Conservation (phyloP, 1,140 invertebrate species). For the Phocides pigmalion region DNA sequence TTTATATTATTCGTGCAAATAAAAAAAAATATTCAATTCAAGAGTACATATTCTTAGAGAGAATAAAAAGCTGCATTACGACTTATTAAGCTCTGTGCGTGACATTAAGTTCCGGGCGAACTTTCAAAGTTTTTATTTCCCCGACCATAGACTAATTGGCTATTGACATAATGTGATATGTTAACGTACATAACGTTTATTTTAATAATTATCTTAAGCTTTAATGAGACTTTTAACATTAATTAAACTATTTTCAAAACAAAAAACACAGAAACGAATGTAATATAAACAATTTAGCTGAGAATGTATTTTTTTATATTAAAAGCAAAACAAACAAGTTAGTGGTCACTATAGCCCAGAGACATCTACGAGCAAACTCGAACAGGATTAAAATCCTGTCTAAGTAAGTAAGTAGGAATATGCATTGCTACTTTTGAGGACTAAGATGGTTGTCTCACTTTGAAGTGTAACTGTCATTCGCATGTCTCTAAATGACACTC, state of each 20-base stretch:
- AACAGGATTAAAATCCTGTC: no score
- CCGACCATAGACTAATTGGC: slow-evolving; percentile 4
- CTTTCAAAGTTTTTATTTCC: slow-evolving; percentile 9
- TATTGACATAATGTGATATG: slow-evolving; percentile 11
- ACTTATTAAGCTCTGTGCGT: not conserved
- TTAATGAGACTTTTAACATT: slow-evolving; percentile 1
- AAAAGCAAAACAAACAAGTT: no score
- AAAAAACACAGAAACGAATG: not conserved
- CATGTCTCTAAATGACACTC: no score
- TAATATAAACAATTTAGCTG: no score
- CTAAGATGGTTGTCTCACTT: no score
- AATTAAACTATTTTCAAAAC: not conserved
- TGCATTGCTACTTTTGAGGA: no score
- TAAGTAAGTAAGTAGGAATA: no score
- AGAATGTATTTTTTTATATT: no score
- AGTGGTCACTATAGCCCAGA: no score
- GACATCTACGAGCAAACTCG: no score
- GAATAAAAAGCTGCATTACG: slow-evolving; percentile 1
- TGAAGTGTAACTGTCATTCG: no score
- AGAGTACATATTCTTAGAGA: not conserved
- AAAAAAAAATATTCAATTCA: not conserved
- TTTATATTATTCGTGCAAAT: not conserved
- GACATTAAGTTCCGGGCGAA: slow-evolving; percentile 13
- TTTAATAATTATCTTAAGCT: not conserved
- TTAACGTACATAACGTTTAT: slow-evolving; percentile 17